Evolutionary conservation across 2,888 invertebrate genomes (phyloP), one percentile per base, ranked within the genome.

Genomic region (Myopa tessellatipennis): DNA sequence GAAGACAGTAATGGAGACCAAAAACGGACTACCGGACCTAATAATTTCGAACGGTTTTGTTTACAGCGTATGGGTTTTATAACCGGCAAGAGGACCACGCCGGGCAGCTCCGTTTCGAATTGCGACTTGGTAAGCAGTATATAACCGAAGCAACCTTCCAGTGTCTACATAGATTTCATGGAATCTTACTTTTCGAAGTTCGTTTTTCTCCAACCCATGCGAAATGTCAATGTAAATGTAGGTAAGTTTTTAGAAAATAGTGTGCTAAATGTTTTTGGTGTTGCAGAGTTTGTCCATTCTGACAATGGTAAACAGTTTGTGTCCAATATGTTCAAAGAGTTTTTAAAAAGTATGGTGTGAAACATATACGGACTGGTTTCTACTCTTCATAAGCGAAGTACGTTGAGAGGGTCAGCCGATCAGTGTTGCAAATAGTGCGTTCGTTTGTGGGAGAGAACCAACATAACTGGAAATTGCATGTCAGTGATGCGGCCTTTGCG

Each of bases 361-460:
- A 38, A 38, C 73, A 61, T 40, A 45, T 60, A 18, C 34, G 40
- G 1, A 60, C 60, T 7, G 60, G 38, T 0, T 65, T 76, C 14
- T 86, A 87, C 77, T 83, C 85, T 34, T 85, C 87, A 0, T 87
- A 87, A 80, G 78, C 79, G 1, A 87, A 87, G 75, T 84, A 85
- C 10, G 70, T 75, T 6, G 79, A 79, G 76, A 78, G 85, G 1
- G 80, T 83, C 0, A 87, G 87, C 76, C 74, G 83, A 26, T 83
- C 83, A n/a, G 61, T 73, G 5, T 16, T 73, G 34, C 18, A 60
- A 50, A 60, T 60, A 2, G 6, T 60, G 4, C 38, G 61, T 45
- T 26, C 73, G 45, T 0, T 74, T 87, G 12, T n/a, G n/a, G n/a
- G 83, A 83, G 4, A 83, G 83, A 75, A 82, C 86, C 7, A 67